Evolutionary conservation across 2,888 invertebrate species (phyloP), one percentile per base, ranked within the genome.

Genomic region (Sepioteuthis lessoniana): DNA sequence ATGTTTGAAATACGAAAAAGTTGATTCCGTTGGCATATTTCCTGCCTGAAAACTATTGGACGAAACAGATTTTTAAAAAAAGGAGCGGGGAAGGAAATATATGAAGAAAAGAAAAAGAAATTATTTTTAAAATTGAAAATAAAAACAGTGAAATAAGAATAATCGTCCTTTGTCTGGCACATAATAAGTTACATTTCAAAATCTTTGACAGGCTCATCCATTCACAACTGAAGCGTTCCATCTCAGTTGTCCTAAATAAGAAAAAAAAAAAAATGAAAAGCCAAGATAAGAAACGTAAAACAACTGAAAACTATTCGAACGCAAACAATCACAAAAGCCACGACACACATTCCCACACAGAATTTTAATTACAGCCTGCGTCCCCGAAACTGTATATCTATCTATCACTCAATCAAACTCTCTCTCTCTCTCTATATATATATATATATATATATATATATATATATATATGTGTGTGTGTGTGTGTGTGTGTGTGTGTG

Each of bases 171-270:
- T 76, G 76, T 76, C 76, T 76, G 35, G 76, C n/a, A 35, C 76
- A 76, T 76, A 76, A 76, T 35, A 76, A 76, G n/a, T 76, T 76
- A n/a, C 76, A 4, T 76, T 76, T 76, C 76, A 76, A 76, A 76
- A n/a, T 76, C 76, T 76, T 35, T 76, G 76, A 76, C 76, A 76
- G 35, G 76, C 76, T 76, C 76, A 76, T 76, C 76, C 76, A 76
- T 76, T 76, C 76, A 76, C 76, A 76, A 76, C 2, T 76, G 76
- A n/a, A 76, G 8, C 19, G 76, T 76, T 76, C 76, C 76, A 35
- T n/a, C 76, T 76, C 76, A 76, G n/a, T 76, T 76, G 76, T 31
- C 25, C 1, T 35, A 13, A n/a, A 13, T n/a, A n/a, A 10, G 25
- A 25, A 25, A 55, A 25, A 55, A 55, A 13, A 8, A 1, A 16